Evolutionary conservation across 2,888 invertebrate genomes (phyloP), one percentile per base, ranked within the genome.

Genomic region (Lasius platythorax): DNA sequence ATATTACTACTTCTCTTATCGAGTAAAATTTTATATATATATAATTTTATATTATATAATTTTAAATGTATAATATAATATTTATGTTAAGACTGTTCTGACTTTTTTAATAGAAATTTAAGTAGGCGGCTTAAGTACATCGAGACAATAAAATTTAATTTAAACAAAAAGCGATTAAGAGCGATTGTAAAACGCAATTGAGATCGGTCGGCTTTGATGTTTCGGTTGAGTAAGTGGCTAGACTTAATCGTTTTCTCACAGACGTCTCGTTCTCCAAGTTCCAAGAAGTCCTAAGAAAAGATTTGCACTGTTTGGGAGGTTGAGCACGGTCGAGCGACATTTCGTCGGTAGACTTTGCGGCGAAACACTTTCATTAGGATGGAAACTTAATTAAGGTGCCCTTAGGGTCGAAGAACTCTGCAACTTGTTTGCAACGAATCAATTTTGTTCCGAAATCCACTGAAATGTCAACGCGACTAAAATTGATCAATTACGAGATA

Each of bases 371-470:
- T 88, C 86, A 90, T 90, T 86, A 87, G 79, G 85, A 89, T 89
- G 86, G 84, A 88, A 91, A 88, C 89, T 91, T 89, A 90, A 90
- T 91, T 91, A 88, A 88, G 88, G 43, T 86, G 76, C 76, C 64
- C 66, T 70, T n/a, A 30, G 43, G 63, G 63, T 58, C 64, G 58
- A 73, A 28, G 79, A 75, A 87, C 84, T 85, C 72, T 83, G 61
- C 58, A 73, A 87, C 82, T 83, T 84, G 72, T 84, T 82, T 72
- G 68, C 81, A 73, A 72, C 53, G 37, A 61, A 63, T 70, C 78
- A 66, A 81, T 81, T 73, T 81, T 61, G 61, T 72, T 40, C 18
- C 23, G 0, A 58, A 58, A 58, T 46, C n/a, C 23, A 12, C 12
- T 18, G 2, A 73, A 81, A 61, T 33, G 46, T 73, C 72, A 79